Percentiles rank a stretch among this genome's conserved stretches.
phyloP scores from a whole-genome alignment of 2,888 invertebrate species.

The Protonemura montana region DNA sequence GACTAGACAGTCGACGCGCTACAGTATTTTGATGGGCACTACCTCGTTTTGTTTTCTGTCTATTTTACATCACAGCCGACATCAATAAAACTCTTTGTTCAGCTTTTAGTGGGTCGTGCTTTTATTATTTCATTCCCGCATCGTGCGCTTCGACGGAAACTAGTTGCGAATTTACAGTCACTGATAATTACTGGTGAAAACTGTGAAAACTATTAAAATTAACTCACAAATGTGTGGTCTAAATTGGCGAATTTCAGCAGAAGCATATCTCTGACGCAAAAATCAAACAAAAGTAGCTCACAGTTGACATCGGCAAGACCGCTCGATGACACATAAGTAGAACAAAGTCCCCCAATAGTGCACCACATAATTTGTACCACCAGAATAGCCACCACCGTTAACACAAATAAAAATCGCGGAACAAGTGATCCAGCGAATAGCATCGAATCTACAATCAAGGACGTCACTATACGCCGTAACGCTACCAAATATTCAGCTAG shows the following conservation, averaged over 20 bases:
- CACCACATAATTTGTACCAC: not conserved
- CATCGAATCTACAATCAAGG: no score
- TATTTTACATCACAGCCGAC: not conserved
- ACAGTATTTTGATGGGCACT: not conserved
- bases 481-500: not conserved
- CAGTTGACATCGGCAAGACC: not conserved
- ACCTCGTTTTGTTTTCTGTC: not conserved
- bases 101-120: not conserved
- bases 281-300: not conserved
- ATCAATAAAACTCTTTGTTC: constrained; percentile 7
- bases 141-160: not conserved
- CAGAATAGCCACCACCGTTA: not conserved
- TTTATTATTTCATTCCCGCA: not conserved
- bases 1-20: not conserved
- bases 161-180: not conserved
- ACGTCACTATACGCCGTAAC: not conserved
- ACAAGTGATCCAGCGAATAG: not conserved
- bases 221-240: not conserved
- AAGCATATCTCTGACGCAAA: not conserved
- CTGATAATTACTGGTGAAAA: not conserved
- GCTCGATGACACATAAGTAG: not conserved
- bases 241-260: not conserved
- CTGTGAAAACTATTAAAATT: not conserved
- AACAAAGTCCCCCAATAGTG: no score
- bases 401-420: not conserved